Base-by-base conservation (phyloP, 2,113 vertebrate species). In the Mirza zaza region DNA sequence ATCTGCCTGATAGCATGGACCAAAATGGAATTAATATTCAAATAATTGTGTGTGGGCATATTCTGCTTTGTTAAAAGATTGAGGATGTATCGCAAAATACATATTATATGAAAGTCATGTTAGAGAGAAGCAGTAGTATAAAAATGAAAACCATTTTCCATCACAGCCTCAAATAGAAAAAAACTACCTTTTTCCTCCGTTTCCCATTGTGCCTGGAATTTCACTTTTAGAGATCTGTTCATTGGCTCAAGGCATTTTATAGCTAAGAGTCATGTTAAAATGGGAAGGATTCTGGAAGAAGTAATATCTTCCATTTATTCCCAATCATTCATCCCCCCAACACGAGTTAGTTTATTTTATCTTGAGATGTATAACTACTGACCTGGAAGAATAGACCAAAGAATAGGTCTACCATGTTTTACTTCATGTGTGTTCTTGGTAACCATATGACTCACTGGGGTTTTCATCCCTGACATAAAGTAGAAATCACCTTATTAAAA, bases 11-110 rank as follows among this genome's bases (percentile, higher is more conserved):
- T 82, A 82, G 27, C 32, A 8, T 71, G 91, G 75, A 84, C 57
- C 32, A 68, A 90, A 98, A 92, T 95, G 39, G 75, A 85, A 93
- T 73, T 95, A 83, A 96, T 96, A 97, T 45, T 89, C 55, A 39
- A 75, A 95, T 90, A 21, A 29, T 91, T 89, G 65, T 67, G 91
- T 91, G 27, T 84, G 27, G 4, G 25, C 45, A 85, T 87, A 94
- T 73, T 59, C 81, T 96, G 29, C 11, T 97, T 97, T 67, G 52
- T 95, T 59, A 94, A 70, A 75, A 92, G 29, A 25, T 87, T 96
- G 94, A 97, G 59, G 91, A 55, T 80, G 18, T 81, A 86, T 52
- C 18, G 39, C 65, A 50, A 73, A 95, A 85, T 87, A 94, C 21
- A 36, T 94, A 45, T 76, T 77, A 12, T 59, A 21, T 67, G 75